These are phyloP conservation scores for Popillia japonica DNA, from an alignment of 1,140 invertebrate species.

Conservation along the genomic window DNA sequence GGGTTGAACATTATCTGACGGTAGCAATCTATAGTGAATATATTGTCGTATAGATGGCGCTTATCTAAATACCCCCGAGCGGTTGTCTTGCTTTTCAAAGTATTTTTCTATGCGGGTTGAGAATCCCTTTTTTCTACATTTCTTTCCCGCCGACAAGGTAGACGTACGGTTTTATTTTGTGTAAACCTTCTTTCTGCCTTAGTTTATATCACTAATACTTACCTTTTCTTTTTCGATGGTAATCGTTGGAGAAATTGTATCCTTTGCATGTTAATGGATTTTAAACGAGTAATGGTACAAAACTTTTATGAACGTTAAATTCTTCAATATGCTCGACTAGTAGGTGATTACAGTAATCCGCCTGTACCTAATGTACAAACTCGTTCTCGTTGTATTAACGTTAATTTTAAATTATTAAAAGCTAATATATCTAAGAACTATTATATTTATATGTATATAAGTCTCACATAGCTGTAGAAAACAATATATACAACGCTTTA, in stretches of 20 bases:
- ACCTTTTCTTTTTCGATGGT: neutral
- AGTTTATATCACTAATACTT: conserved; percentile 1
- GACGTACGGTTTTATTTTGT: neutral
- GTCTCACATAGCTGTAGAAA: too few relatives aligned
- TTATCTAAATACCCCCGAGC: conserved; percentile 14
- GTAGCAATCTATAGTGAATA: neutral
- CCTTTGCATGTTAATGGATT: conserved; percentile 13
- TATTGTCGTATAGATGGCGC: conserved; percentile 10
- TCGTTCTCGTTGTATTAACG: too few relatives aligned
- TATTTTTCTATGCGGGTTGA: neutral
- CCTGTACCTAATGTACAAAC: too few relatives aligned
- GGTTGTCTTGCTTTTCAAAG: neutral
- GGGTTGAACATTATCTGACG: conserved; percentile 1
- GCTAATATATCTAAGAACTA: too few relatives aligned
- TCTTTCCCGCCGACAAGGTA: neutral
- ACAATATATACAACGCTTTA: too few relatives aligned
- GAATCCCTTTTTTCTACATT: neutral
- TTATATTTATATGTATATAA: too few relatives aligned
- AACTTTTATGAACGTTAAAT: neutral
- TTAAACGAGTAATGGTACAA: neutral
- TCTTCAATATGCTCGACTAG: neutral
- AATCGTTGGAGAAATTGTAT: neutral
- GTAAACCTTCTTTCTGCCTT: neutral
- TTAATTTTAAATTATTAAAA: too few relatives aligned
- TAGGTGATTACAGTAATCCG: too few relatives aligned